Evolutionary conservation across 2,888 invertebrate genomes (phyloP), one percentile per base, ranked within the genome.

Genomic region (Drosophila paranaensis): DNA sequence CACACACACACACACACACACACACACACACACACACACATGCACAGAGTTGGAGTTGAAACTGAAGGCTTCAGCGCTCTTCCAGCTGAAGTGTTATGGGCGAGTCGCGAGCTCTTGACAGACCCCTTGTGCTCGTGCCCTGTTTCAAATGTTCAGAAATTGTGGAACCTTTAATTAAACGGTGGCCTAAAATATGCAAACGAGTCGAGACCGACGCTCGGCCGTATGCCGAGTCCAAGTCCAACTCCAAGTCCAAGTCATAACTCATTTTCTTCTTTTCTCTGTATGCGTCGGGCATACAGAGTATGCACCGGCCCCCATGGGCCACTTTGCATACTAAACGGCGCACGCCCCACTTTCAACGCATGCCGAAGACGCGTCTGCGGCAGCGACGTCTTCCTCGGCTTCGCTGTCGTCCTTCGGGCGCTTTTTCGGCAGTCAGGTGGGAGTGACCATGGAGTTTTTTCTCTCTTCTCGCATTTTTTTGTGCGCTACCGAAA

Each of bases 101-200:
- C 81, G 81, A 81, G 85, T 74, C 87, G 66, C 78, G 75, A 75
- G 82, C 85, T 84, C 85, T 85, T 75, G 88, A 89, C 78, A 88
- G 90, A 82, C 88, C 86, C 50, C 84, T 85, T 75, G 84, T 87
- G 88, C 86, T 90, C 86, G 86, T 90, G 86, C 90, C 90, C 90
- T 68, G 83, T 86, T 88, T 79, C 87, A 89, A 89, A 85, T 82
- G 79, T 74, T 83, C 74, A 65, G 60, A 67, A 71, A 74, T 74
- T 86, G 87, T 89, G 90, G 84, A 87, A 87, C 91, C 91, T 91
- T 91, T 92, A 92, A 92, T 92, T 92, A 92, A 92, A 92, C 92
- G 84, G 92, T 92, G 92, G 92, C 92, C 91, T 91, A 91, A 92
- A 92, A 92, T 92, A 92, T 92, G 92, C 92, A 92, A 92, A 92